phyloP scores from a whole-genome alignment of 2,888 invertebrate species.

The Ligdia adustata region DNA sequence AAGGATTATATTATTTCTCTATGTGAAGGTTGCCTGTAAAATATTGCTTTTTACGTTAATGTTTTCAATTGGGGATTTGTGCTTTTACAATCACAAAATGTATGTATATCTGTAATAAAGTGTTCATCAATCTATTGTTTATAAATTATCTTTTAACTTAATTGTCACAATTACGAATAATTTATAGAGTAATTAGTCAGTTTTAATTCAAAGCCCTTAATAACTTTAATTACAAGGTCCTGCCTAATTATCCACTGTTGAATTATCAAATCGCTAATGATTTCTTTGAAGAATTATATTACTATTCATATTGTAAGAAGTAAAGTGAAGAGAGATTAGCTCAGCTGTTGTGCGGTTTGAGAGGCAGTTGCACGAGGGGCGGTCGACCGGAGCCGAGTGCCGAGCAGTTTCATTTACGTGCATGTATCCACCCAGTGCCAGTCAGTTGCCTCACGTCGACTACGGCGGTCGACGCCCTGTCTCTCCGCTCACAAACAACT shows the following conservation, averaged over 20 bases:
- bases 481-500: constrained; percentile 34
- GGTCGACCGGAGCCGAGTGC: constrained; percentile 34
- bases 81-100: no score
- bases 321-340: constrained; percentile 36
- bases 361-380: constrained; percentile 36
- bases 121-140: constrained; percentile 15
- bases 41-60: no score
- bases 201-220: constrained; percentile 11
- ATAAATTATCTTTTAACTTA: constrained; percentile 18
- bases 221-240: constrained; percentile 17
- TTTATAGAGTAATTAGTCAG: constrained; percentile 27
- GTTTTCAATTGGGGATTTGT: no score
- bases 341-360: constrained; percentile 55
- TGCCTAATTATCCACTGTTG: constrained; percentile 24
- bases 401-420: constrained; percentile 35
- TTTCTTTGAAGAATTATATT: constrained; percentile 20
- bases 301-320: constrained; percentile 28
- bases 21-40: no score
- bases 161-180: constrained; percentile 12
- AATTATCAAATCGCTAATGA: constrained; percentile 18
- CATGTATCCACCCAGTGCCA: constrained; percentile 17
- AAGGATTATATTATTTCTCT: no score
- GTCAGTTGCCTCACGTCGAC: constrained; percentile 64
- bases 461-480: constrained; percentile 49
- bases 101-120: no score